Base-by-base conservation (phyloP, 1,140 invertebrate species). In the Pseudobourletiella spinata region DNA sequence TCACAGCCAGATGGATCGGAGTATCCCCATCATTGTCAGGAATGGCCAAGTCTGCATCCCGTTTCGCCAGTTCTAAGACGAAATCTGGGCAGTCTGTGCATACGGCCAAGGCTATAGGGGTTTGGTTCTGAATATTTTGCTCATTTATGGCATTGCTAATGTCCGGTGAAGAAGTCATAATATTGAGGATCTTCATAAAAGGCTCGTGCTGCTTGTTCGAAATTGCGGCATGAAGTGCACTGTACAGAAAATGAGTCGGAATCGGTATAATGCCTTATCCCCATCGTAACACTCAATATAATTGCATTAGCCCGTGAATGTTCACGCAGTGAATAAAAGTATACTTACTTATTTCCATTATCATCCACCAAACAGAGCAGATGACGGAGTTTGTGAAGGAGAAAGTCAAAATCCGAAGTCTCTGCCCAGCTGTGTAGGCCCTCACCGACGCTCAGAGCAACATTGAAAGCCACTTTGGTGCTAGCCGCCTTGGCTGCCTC, bases 351-450 rank as follows among this genome's bases (percentile, higher is more conserved):
- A 48, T 68, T 61, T 25, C 66, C 66, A 57, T 63, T 62, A 39
- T 65, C 63, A 44, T 68, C 64, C 16, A 65, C 66, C 11, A 68
- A 51, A 48, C 66, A 68, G 1, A 68, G 28, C 16, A 68, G 51
- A 54, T 68, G 66, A n/a, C 66, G 54, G 6, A 68, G 60, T 57
- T 60, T 62, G 25, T 60, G 60, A 24, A 68, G 61, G 22, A 68
- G 52, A 8, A 51, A 57, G 44, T 60, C 51, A 29, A 68, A 63
- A 51, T 68, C 63, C 0, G 66, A 68, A 18, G 66, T 68, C 55
- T 68, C 66, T 14, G 66, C 66, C 66, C 66, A 68, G n/a, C 28
- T 65, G 29, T 68, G 66, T 6, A 68, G 20, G 28, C 66, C 63
- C 48, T 65, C 59, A 25, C 66, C 56, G n/a, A 68, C 57, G 35